Conservation (phyloP, 2,113 vertebrate genomes). For the Thalassoma bifasciatum region DNA sequence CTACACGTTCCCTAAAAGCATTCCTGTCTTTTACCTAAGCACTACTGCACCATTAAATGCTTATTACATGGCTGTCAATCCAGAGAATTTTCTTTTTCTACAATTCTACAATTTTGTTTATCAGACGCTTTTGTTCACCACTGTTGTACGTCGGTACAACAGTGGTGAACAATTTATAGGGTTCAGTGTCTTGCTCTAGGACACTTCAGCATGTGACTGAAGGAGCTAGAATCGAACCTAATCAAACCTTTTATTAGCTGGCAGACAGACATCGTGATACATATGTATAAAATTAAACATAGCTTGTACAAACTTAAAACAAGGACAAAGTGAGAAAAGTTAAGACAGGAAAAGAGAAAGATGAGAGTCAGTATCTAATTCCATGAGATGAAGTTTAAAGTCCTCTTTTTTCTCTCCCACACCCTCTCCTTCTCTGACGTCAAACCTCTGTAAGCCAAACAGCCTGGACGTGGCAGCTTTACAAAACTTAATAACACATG, state of each 20-base stretch:
- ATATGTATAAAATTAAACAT: neutral
- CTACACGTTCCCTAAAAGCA: too few relatives aligned
- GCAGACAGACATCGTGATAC: neutral
- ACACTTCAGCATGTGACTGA: too few relatives aligned
- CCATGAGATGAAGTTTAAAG: slow-evolving; percentile 25
- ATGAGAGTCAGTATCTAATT: slow-evolving; percentile 13
- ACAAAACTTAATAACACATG: slow-evolving; percentile 69
- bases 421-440: slow-evolving; percentile 53
- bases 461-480: slow-evolving; percentile 48
- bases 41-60: neutral
- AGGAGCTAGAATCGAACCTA: too few relatives aligned
- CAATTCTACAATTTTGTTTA: too few relatives aligned
- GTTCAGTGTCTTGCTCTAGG: too few relatives aligned
- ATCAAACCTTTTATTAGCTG: too few relatives aligned
- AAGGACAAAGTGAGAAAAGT: neutral
- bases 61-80: neutral
- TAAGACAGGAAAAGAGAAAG: slow-evolving; percentile 10
- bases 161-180: too few relatives aligned
- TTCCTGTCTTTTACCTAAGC: too few relatives aligned
- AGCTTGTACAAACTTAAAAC: neutral
- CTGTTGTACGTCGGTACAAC: too few relatives aligned
- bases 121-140: too few relatives aligned
- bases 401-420: slow-evolving; percentile 4
- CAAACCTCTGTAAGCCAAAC: slow-evolving; percentile 54
- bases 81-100: neutral